Base-by-base conservation (phyloP, 1,140 invertebrate species). In the Zophobas morio region DNA sequence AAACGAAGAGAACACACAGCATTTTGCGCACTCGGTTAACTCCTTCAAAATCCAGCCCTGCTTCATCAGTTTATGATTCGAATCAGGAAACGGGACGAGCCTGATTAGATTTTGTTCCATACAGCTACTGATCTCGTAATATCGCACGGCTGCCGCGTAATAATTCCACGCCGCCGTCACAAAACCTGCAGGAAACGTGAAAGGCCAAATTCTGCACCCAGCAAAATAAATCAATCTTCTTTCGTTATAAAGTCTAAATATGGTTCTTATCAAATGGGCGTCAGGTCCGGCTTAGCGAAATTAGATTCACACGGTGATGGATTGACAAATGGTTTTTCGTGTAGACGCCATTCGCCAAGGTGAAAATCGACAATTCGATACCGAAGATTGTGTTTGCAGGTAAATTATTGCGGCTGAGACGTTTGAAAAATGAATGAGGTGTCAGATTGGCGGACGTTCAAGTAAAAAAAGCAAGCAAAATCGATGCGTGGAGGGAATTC, bases 41-140 rank as follows among this genome's bases (percentile, higher is more conserved):
- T 57, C 35, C 32, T 20, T 6, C 54, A 4, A 57, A 57, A 35
- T 57, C 54, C 54, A 34, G 33, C 3, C 54, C 54, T 57, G 54
- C 8, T 20, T 34, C 2, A 53, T 53, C 49, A 53, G 49, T 53
- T 53, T 20, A 53, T 20, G 20, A 53, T 53, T 53, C 49, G 49
- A 53, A 53, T 8, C 49, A 53, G 49, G 54, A 57, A 57, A 57
- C 33, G 32, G 3, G 34, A 34, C 35, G 54, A 57, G 4, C 3
- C 34, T 35, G 54, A 57, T 57, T 57, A 57, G 54, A 57, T 57
- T 57, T 57, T 57, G 54, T 57, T 57, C 35, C 32, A 35, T 35
- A 34, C 54, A 4, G 54, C 54, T 34, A 57, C 35, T 57, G 54
- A 57, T 57, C 33, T 35, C 32, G 33, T 57, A 57, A 57, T 57